These are phyloP conservation scores for Aramus guarauna DNA, from an alignment of 2,113 vertebrate genomes.

Conservation along the genomic window DNA sequence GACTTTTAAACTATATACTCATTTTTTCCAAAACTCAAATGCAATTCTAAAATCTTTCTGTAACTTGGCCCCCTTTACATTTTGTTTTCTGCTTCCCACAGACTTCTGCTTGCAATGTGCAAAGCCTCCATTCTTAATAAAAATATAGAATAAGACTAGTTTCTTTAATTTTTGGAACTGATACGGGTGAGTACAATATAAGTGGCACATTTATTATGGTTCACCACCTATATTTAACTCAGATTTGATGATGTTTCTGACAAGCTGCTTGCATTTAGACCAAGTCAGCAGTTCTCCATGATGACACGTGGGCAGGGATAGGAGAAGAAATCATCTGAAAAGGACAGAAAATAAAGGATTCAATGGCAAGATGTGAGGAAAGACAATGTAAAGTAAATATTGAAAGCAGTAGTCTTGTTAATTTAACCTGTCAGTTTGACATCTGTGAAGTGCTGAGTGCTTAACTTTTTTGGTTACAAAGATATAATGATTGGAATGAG, in stretches of 20 bases:
- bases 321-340: neutral
- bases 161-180: neutral
- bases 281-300: conserved; percentile 15
- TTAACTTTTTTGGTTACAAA: neutral
- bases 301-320: neutral
- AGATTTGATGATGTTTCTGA: neutral
- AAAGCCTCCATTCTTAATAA: neutral
- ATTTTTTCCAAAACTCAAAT: neutral
- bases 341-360: neutral
- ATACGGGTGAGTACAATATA: neutral
- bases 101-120: neutral
- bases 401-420: neutral
- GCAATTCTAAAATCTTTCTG: neutral
- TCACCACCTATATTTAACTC: conserved; percentile 20
- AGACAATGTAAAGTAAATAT: neutral
- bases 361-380: neutral
- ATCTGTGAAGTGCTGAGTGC: neutral
- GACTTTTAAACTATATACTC: neutral
- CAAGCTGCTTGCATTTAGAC: neutral
- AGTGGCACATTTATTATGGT: neutral
- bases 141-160: neutral
- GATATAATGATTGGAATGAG: neutral
- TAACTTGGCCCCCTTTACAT: neutral
- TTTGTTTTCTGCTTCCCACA: neutral
- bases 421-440: neutral